Evolutionary conservation across 2,888 invertebrate species (phyloP), one percentile per base, ranked within the genome.

Genomic region (Liposcelis brunnea): DNA sequence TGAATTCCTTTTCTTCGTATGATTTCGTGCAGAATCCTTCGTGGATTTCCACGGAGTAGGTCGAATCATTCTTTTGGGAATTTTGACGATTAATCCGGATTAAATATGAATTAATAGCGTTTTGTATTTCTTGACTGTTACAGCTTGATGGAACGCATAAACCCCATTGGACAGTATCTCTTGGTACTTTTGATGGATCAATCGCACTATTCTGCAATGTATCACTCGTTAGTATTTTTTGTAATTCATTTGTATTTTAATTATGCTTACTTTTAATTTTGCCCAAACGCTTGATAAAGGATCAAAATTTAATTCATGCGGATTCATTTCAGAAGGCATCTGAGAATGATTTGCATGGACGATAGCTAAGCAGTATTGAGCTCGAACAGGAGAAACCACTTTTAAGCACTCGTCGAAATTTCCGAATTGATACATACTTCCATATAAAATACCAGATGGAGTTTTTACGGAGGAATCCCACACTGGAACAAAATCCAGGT

Each of bases 31-130:
- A 12, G 19, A 16, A 40, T 19, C 6, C 40, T 6, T 18, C 16
- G 4, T 14, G 15, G 15, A 40, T 14, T 21, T 40, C 7, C 15
- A 19, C 40, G 40, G 4, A 7, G 40, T 18, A 40, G 4, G 40
- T 19, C 4, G 40, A 40, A 6, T 40, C 19, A 21, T 40, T 40
- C 16, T 21, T n/a, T n/a, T 18, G 40, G 16, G 19, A 12, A 18
- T 12, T n/a, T 14, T 40, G 16, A 12, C 11, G 5, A 11, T 40
- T 18, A 8, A 12, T 14, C 5, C 7, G 3, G 6, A 6, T 40
- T 18, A 40, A 47, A 48, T 61, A 58, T 4, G 55, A 48, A 43
- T 60, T 59, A 5, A 40, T 16, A 18, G 18, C 19, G 6, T 40
- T 14, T 18, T 18, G 19, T 18, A 40, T 21, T 40, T 40, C 40